Evolutionary conservation across 2,888 invertebrate genomes (phyloP).

Genomic region (Aradus depressus): DNA sequence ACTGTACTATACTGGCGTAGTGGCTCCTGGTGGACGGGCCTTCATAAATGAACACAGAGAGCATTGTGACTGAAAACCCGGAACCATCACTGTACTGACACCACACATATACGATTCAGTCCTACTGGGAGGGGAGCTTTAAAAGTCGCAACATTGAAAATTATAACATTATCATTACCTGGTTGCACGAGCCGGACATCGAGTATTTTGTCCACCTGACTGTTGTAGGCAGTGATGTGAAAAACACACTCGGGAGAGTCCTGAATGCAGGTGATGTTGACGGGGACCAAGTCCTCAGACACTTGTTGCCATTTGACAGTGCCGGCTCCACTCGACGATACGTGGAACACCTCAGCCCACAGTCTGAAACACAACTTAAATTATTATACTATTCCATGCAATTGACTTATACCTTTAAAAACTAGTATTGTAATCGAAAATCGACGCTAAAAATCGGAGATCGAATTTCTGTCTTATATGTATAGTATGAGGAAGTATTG

Average conservation of each 20-base stretch:
- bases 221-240: slow-evolving; percentile 97
- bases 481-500: too few relatives aligned
- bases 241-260: slow-evolving; percentile 94
- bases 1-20: too few relatives aligned
- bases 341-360: slow-evolving; percentile 98
- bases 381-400: background rate
- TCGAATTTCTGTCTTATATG: too few relatives aligned
- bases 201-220: slow-evolving; percentile 95
- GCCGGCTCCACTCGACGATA: slow-evolving; percentile 83
- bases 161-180: slow-evolving; percentile 47
- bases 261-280: slow-evolving; percentile 95
- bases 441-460: too few relatives aligned
- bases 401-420: background rate
- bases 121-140: too few relatives aligned
- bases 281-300: slow-evolving; percentile 94
- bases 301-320: slow-evolving; percentile 96
- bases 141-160: background rate
- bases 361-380: slow-evolving; percentile 49
- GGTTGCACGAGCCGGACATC: slow-evolving; percentile 95
- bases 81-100: too few relatives aligned
- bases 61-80: too few relatives aligned
- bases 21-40: too few relatives aligned
- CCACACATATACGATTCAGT: too few relatives aligned
- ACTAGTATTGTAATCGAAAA: too few relatives aligned
- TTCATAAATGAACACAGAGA: too few relatives aligned